Evolutionary conservation across 2,113 vertebrate genomes (phyloP), one percentile per base, ranked within the genome.

Genomic region (Actinemys pallida): DNA sequence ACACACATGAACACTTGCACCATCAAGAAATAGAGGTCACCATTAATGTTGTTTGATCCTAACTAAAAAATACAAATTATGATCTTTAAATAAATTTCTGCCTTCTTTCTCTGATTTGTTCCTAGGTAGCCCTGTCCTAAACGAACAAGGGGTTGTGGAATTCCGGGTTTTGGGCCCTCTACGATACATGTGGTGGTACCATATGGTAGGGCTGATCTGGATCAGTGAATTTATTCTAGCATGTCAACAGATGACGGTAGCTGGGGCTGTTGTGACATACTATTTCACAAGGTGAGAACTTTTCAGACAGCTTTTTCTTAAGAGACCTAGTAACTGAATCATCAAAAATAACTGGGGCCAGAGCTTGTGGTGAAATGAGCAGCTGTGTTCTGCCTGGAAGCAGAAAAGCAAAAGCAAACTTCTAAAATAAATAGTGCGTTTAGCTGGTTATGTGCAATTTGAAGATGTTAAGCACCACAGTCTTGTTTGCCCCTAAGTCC

Each of bases 161-260:
- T 99, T 99, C 97, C 98, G 89, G 31, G 98, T 99, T 88, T 98
- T 97, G 10, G 99, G 99, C 29, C 98, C 98, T 59, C 97, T 99
- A 90, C 99, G 99, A 97, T 99, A 99, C 97, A 99, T 99, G 98
- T 99, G 99, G 98, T 99, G 99, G 99, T 99, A 99, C 97, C 99
- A 99, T 2, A 96, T 98, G 1, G 99, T 99, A 83, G 99, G 99
- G n/a, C 98, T 99, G 62, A 98, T 99, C 87, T 99, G 99, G 99
- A 99, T 99, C 97, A 99, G 99, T 0, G 99, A 99, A 96, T 99
- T 99, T 97, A 99, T 99, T 92, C 97, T 99, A 81, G 99, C 99
- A 2, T 99, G 99, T 98, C 99, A 99, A 96, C 99, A 99, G 98
- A 99, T 99, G 99, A 99, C 99, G 1, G 99, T 99, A 42, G 99